These are phyloP conservation scores for Triplophysa bombifrons DNA, from an alignment of 2,797 vertebrate genomes.

Conservation along the genomic window DNA sequence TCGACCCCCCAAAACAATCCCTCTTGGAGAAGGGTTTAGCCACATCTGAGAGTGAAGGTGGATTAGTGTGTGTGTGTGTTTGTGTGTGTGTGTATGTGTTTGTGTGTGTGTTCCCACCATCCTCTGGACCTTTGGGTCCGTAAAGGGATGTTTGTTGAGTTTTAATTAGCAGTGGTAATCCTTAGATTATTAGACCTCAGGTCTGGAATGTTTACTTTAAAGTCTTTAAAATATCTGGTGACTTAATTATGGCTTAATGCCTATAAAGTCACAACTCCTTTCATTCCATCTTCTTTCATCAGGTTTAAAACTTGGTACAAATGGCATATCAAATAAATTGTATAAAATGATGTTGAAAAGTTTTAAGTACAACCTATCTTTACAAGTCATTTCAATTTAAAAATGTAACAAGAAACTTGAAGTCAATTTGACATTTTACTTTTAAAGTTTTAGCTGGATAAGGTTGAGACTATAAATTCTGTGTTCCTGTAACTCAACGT, in stretches of 20 bases:
- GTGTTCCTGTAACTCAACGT: no score
- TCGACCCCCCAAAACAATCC: constrained; percentile 64
- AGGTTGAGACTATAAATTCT: no score
- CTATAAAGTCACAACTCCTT: background rate
- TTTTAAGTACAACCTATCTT: no score
- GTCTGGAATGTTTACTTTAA: constrained; percentile 84
- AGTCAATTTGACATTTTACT: no score
- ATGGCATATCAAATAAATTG: background rate
- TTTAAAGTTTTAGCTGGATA: no score
- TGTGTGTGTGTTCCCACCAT: constrained; percentile 68
- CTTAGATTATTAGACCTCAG: constrained; percentile 83
- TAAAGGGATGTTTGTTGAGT: constrained; percentile 89
- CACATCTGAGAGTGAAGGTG: constrained; percentile 61
- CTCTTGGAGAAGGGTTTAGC: constrained; percentile 26
- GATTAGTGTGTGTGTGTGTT: constrained; percentile 61
- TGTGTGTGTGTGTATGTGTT: constrained; percentile 66
- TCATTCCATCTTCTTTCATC: background rate
- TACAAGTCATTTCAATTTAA: no score
- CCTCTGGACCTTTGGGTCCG: constrained; percentile 68
- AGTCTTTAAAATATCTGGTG: constrained; percentile 71
- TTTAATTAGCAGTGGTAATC: constrained; percentile 94
- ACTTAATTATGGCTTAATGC: background rate
- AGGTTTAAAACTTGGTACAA: background rate
- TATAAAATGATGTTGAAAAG: no score
- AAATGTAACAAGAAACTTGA: no score